These are phyloP conservation scores for Papilio glaucus DNA, from an alignment of 1,140 invertebrate species.

Conservation along the genomic window DNA sequence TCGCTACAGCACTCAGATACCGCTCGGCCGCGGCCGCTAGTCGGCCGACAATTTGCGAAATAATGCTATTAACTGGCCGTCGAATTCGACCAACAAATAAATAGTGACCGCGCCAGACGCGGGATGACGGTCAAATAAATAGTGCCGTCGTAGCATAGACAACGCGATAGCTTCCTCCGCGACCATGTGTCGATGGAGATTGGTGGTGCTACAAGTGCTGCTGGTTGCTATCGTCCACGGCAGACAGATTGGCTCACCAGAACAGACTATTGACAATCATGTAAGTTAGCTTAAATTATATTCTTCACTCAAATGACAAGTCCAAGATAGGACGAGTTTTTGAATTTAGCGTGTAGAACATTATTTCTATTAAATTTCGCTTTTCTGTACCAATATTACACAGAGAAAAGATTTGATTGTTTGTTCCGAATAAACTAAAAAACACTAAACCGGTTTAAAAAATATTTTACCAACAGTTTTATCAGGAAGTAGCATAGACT, in stretches of 20 bases:
- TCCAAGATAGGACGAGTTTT: no score
- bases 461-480: no score
- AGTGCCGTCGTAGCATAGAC: slow-evolving; percentile 57
- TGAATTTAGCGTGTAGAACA: no score
- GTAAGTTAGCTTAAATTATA: slow-evolving; percentile 56
- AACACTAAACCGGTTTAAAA: no score
- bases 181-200: slow-evolving; percentile 79
- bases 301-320: neutral
- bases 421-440: no score
- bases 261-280: slow-evolving; percentile 63
- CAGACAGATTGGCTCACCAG: slow-evolving; percentile 60
- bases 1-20: slow-evolving; percentile 58
- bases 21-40: slow-evolving; percentile 74
- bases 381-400: no score
- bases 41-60: slow-evolving; percentile 77
- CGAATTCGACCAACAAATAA: slow-evolving; percentile 53
- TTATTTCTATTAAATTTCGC: no score
- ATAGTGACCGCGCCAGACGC: slow-evolving; percentile 57
- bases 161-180: slow-evolving; percentile 49
- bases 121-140: slow-evolving; percentile 78
- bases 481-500: no score
- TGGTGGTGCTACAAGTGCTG: slow-evolving; percentile 74
- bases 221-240: slow-evolving; percentile 50
- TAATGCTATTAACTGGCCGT: slow-evolving; percentile 70
- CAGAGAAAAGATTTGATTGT: no score